Evolutionary conservation across 2,888 invertebrate species (phyloP), one percentile per base, ranked within the genome.

Genomic region (Stenchaetothrips biformis): DNA sequence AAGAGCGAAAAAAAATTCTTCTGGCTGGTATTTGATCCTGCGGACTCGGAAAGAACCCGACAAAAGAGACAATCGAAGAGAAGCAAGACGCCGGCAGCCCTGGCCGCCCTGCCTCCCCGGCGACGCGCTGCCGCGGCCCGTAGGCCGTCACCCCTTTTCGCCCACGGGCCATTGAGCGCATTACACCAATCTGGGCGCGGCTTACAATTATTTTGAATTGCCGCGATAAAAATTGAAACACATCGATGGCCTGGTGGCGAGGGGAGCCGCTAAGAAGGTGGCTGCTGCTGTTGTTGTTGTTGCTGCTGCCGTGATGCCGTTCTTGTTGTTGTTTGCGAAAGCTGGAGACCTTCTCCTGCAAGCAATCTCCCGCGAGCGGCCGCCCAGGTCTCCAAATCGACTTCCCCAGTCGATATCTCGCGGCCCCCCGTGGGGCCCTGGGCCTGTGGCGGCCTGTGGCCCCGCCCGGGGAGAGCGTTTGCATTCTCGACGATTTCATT

Each of bases 181-280:
- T 74, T 74, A 74, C 67, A 25, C 67, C 67, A 74, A 74, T 74
- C 67, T 74, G 67, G 59, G 7, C 67, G 21, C 67, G 7, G 25
- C 67, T 74, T 21, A 74, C 67, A 74, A 74, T 74, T 74, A 74
- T 74, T 74, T 74, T 74, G 67, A 74, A 74, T 74, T 74, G 67
- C 67, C 67, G 67, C 67, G 67, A 74, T 74, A 74, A 74, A 74
- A 74, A 74, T 25, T n/a, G 67, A 74, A 74, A 11, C 21, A 74
- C 67, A 21, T n/a, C 67, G 67, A 16, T 16, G 53, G 53, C 53
- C 13, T 13, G 13, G 18, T 18, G 37, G 37, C 37, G 37, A 37
- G 37, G 37, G 37, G 37, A 37, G 37, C 37, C 37, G 37, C 37
- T 37, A 2, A 37, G 37, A 37, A 37, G 37, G 37, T 37, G 37